Evolutionary conservation across 2,888 invertebrate genomes (phyloP), one percentile per base, ranked within the genome.

Genomic region (Biston betularia): DNA sequence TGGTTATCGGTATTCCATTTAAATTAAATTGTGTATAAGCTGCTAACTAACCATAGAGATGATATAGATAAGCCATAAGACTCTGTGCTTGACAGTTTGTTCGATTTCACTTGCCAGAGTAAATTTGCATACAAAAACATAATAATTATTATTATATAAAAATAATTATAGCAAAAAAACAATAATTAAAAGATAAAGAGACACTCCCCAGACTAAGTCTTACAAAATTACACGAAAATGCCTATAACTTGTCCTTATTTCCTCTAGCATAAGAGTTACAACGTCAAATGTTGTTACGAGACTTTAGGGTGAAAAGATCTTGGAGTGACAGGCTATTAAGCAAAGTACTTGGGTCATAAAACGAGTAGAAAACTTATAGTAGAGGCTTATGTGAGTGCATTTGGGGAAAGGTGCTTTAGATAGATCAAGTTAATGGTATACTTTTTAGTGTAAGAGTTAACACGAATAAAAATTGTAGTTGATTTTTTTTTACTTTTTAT

Each of bases 311-410:
- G 42, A 53, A 40, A 46, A 50, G 56, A 65, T 56, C 50, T 49
- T 50, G 62, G 46, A 66, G 62, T 69, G 60, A 57, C 56, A 63
- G 68, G 56, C 63, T 63, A 67, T 67, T 67, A 67, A 58, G n/a
- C 49, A 54, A 57, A 67, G 53, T 67, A 62, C 58, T n/a, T 46
- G 50, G 60, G 57, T 61, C 67, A 60, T 68, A 68, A 68, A 64
- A 62, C 48, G 38, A 48, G 64, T 63, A 62, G 68, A 59, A 56
- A 46, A 56, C 70, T 68, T 68, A 63, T 62, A 49, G 54, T 53
- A 12, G 35, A 50, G 60, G 53, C 15, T 58, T 49, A 72, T 55
- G 59, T 58, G 35, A 56, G 58, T 68, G 65, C 54, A 62, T 59
- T 57, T 46, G 54, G 45, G n/a, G n/a, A n/a, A n/a, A 10, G 14